These are phyloP conservation scores for Bombyx mandarina DNA, from an alignment of 1,140 invertebrate genomes.

Conservation along the genomic window DNA sequence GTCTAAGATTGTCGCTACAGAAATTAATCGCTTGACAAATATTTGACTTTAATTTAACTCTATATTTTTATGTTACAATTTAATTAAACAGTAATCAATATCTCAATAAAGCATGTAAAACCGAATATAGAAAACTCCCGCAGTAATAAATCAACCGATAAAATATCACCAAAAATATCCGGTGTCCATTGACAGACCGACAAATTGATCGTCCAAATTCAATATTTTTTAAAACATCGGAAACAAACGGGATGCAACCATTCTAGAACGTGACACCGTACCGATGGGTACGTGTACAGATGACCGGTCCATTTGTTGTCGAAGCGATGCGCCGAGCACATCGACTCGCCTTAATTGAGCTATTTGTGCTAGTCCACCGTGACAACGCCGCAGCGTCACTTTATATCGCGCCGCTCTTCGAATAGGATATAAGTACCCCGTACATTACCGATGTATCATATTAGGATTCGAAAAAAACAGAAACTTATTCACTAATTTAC, in stretches of 20 bases:
- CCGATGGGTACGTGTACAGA: conserved; percentile 35
- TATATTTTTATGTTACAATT: too few relatives aligned
- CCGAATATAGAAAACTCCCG: too few relatives aligned
- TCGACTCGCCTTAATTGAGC: conserved; percentile 54
- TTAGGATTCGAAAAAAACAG: too few relatives aligned
- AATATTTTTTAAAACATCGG: conserved; percentile 34
- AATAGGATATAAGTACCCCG: too few relatives aligned
- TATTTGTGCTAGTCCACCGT: conserved; percentile 52
- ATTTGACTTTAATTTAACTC: too few relatives aligned
- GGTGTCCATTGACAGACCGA: conserved; percentile 9
- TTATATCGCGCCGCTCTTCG: conserved; percentile 7
- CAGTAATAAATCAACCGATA: background rate
- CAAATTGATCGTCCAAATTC: conserved; percentile 32
- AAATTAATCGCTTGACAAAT: too few relatives aligned
- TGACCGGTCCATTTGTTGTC: conserved; percentile 52
- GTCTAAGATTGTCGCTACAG: too few relatives aligned
- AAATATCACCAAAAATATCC: background rate
- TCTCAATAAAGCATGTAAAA: too few relatives aligned
- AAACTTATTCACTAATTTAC: too few relatives aligned
- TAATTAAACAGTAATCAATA: too few relatives aligned
- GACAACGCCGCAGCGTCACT: conserved; percentile 29
- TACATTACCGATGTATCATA: too few relatives aligned
- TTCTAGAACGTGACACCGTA: conserved; percentile 44
- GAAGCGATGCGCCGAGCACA: conserved; percentile 32
- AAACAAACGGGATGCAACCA: conserved; percentile 37